Evolutionary conservation across 2,113 vertebrate species (phyloP), one percentile per base, ranked within the genome.

Genomic region (Ceyx margarethae): DNA sequence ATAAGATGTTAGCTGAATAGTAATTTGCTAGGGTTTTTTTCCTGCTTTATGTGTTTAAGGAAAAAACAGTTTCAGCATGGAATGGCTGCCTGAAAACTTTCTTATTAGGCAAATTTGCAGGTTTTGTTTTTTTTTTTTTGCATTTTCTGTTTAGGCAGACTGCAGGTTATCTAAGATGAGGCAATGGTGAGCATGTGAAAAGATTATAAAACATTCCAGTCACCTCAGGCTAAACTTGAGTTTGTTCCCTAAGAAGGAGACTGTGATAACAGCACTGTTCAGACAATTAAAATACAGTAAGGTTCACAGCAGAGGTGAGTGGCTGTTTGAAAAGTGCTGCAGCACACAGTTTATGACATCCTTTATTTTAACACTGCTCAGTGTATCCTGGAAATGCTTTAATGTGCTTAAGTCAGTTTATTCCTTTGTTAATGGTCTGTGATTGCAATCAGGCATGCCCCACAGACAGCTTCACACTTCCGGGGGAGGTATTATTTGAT

Each of bases 301-400:
- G 37, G 28, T 94, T 89, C 84, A 48, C 37, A 75, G 37, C 37
- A 93, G 88, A 81, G 51, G 64, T 76, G 90, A 87, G 54, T 35
- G 82, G 18, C 82, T 95, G 54, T 92, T 90, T 62, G 84, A 91
- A 90, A 95, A 94, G 66, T 93, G 83, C 76, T 93, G 45, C 16
- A 69, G 71, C 53, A 72, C 48, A 86, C 54, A 83, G 90, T 97
- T 97, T 96, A 96, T 86, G 37, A 43, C 56, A 84, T 81, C 78
- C 69, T 97, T 83, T 88, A 71, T 92, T 97, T 97, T 93, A 95
- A 33, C 62, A 42, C 40, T 51, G 42, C 50, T 81, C 77, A 56
- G 65, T 93, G 85, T 86, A 90, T 82, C 37, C 92, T 94, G 22
- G 94, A 96, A 95, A 87, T 92, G 71, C 77, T 87, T 95, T 96